Evolutionary conservation across 2,888 invertebrate genomes (phyloP), one percentile per base, ranked within the genome.

Genomic region (Ochropleura leucogaster): DNA sequence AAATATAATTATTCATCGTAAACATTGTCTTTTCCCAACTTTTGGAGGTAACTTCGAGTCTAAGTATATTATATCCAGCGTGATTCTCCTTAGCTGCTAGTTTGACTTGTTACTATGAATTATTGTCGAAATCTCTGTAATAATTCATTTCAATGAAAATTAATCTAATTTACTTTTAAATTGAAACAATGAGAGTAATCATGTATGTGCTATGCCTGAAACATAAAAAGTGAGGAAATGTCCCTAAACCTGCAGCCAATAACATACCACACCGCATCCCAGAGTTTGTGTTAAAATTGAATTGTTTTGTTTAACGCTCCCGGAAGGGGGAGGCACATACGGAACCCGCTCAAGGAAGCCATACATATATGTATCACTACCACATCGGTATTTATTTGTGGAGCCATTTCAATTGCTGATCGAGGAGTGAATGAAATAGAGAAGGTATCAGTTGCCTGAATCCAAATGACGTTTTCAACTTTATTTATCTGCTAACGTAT

Each of bases 291-390:
- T 85, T 85, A 82, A 85, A 84, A 89, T 87, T 85, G 85, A 87
- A 88, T 88, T 86, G 88, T 88, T 86, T 88, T 86, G 86, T 83
- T 82, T 83, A 83, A 85, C 82, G 78, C 80, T 71, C 47, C 70
- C 55, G 51, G 76, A 77, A 83, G 59, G 74, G 79, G 79, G 75
- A 20, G 47, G 40, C 68, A 62, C 77, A 70, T 65, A 68, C 60
- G 72, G 59, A 42, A 67, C 72, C 72, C 59, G 30, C 65, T 68
- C 64, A 51, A 72, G 46, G 53, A 75, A 51, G 64, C 68, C 72
- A 67, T 74, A 82, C 83, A 82, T 78, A 74, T 66, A 79, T 79
- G 78, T 69, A 82, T 74, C 68, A 64, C 40, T 30, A 30, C 3
- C 30, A 30, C 30, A 30, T 30, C 30, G 30, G 44, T 82, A 75